Evolutionary conservation across 2,888 invertebrate genomes (phyloP), one percentile per base, ranked within the genome.

Genomic region (Hypercompe scribonia): DNA sequence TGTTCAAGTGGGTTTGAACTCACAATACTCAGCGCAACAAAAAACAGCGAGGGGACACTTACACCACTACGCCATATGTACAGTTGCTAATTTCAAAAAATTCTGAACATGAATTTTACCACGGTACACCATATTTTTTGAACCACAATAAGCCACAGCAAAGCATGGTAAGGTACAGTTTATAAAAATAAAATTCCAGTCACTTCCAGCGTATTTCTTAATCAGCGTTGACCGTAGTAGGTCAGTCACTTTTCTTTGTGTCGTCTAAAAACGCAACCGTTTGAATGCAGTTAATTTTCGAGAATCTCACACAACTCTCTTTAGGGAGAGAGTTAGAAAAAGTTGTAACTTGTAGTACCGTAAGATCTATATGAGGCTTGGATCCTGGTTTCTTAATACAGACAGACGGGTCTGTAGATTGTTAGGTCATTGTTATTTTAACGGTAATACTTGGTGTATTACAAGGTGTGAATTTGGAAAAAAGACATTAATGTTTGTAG

Each of bases 221-320:
- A 66, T 70, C 77, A 65, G 15, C 5, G 72, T 33, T 24, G 8
- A 18, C 7, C 0, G 3, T 46, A 81, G 71, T 84, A 69, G 83
- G 85, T 80, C 80, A 83, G 36, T 73, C 39, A 33, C 76, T 74
- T 79, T 78, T 81, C 78, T 81, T 76, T 46, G 70, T 70, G 64
- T 63, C 70, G 33, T 80, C 70, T 84, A 80, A 78, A 81, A 81
- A 75, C 78, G 72, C 61, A 68, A 72, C 80, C 74, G 84, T 73
- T 77, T 75, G 73, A 78, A 77, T 81, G 85, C 87, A 80, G 88
- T 87, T 87, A 79, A 85, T 84, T 88, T 88, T 85, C 83, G 80
- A 85, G 86, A 87, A 86, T 82, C 84, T 78, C 70, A 71, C 69
- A 74, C 64, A 54, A 63, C 65, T 68, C 88, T 87, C 76, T 85